These are phyloP conservation scores for Himalopsyche phryganea DNA, from an alignment of 1,140 invertebrate species.

Conservation along the genomic window DNA sequence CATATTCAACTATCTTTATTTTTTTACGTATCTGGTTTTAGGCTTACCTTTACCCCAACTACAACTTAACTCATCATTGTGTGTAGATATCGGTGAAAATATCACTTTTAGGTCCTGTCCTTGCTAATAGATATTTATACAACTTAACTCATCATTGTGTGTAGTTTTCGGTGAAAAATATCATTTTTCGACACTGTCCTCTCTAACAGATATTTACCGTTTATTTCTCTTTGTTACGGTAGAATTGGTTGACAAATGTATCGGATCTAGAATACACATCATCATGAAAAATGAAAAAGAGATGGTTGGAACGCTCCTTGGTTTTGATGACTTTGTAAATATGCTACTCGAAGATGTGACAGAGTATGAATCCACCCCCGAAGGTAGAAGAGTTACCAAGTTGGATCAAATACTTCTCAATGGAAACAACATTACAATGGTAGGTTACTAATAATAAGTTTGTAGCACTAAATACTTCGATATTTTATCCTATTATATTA, in stretches of 20 bases:
- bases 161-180: too few species aligned
- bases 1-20: too few species aligned
- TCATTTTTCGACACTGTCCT: too few species aligned
- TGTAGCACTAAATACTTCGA: too few species aligned
- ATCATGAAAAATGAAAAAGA: conserved; percentile 99
- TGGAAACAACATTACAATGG: conserved; percentile 99
- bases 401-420: conserved; percentile 97
- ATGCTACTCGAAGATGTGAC: conserved; percentile 92
- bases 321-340: conserved; percentile 99
- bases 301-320: conserved; percentile 94
- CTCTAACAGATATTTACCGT: too few species aligned
- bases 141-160: too few species aligned
- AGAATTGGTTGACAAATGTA: conserved; percentile 99
- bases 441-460: conserved; percentile 43
- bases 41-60: too few species aligned
- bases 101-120: too few species aligned
- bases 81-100: too few species aligned
- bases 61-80: too few species aligned
- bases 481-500: neutral
- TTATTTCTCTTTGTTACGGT: conserved; percentile 26
- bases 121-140: too few species aligned
- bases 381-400: conserved; percentile 94
- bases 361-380: conserved; percentile 93
- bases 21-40: too few species aligned
- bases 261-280: conserved; percentile 97